Conservation (phyloP, 2,113 vertebrate species). For the Carassius carassius region DNA sequence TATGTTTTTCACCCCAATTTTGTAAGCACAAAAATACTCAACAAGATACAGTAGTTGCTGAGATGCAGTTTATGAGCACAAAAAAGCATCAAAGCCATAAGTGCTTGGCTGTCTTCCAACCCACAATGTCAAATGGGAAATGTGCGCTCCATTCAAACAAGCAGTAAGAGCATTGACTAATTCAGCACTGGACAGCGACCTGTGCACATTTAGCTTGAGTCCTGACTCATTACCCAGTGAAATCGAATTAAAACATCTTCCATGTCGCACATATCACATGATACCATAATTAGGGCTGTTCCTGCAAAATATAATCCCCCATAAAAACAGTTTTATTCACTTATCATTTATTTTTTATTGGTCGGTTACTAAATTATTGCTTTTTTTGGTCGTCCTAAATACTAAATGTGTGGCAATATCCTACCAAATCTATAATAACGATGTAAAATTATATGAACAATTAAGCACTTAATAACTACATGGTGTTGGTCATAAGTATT, state of each 20-base stretch:
- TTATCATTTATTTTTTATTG: background rate
- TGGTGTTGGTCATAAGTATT: background rate
- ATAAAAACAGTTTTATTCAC: background rate
- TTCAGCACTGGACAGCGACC: constrained; percentile 54
- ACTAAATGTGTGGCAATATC: background rate
- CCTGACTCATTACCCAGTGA: background rate
- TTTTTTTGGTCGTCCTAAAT: background rate
- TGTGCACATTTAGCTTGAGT: background rate
- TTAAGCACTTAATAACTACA: background rate
- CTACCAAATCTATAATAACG: background rate
- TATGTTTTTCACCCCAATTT: background rate
- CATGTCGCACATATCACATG: background rate
- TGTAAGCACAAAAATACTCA: background rate
- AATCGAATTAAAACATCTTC: background rate
- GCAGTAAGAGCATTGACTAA: background rate
- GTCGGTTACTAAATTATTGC: background rate
- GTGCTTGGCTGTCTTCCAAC: constrained; percentile 65
- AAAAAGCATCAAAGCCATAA: background rate
- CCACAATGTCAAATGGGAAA: constrained; percentile 71
- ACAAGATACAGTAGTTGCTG: background rate
- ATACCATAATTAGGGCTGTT: background rate
- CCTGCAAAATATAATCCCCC: background rate
- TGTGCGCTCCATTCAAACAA: constrained; percentile 57
- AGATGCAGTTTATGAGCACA: background rate
- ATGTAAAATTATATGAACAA: background rate